Percentiles rank a stretch among this genome's conserved stretches.
phyloP scores from a whole-genome alignment of 2,797 vertebrate species.

The Semotilus atromaculatus region DNA sequence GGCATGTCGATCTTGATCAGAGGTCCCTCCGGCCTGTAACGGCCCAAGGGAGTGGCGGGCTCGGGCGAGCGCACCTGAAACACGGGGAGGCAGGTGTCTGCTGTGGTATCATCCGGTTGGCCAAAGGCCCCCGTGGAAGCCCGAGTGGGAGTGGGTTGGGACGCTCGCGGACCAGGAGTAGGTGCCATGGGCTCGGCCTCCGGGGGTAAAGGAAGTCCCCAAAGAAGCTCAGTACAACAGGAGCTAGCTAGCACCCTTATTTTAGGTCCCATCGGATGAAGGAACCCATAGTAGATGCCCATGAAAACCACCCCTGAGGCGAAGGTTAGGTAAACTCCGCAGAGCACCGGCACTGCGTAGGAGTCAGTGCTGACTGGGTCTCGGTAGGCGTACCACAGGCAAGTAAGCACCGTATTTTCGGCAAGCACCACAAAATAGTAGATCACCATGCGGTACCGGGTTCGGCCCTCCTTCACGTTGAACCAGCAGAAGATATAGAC shows the following conservation, averaged over 20 bases:
- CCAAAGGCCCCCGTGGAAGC: conserved; percentile 80
- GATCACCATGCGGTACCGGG: conserved; percentile 94
- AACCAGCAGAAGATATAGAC: conserved; percentile 99
- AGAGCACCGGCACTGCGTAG: conserved; percentile 92
- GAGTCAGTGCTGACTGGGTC: conserved; percentile 90
- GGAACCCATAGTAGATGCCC: conserved; percentile 95
- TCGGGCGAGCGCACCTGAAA: conserved; percentile 96
- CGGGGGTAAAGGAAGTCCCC: conserved; percentile 97
- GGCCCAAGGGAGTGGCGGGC: conserved; percentile 80
- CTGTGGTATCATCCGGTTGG: conserved; percentile 83
- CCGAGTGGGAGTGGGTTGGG: conserved; percentile 85
- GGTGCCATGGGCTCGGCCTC: conserved; percentile 93
- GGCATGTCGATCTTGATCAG: conserved; percentile 99
- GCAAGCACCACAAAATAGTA: conserved; percentile 97
- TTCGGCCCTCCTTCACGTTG: conserved; percentile 98
- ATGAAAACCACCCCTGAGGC: conserved; percentile 92
- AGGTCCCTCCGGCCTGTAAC: conserved; percentile 88
- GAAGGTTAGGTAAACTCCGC: conserved; percentile 95
- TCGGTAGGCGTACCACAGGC: conserved; percentile 94
- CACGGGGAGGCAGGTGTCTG: conserved; percentile 95
- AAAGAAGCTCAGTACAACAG: conserved; percentile 98
- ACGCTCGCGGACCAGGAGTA: conserved; percentile 84
- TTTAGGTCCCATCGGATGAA: conserved; percentile 93
- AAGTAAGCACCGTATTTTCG: conserved; percentile 95
- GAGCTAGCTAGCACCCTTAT: conserved; percentile 90